Conservation (phyloP, 2,797 vertebrate species). For the Microctenopoma lineatum region DNA sequence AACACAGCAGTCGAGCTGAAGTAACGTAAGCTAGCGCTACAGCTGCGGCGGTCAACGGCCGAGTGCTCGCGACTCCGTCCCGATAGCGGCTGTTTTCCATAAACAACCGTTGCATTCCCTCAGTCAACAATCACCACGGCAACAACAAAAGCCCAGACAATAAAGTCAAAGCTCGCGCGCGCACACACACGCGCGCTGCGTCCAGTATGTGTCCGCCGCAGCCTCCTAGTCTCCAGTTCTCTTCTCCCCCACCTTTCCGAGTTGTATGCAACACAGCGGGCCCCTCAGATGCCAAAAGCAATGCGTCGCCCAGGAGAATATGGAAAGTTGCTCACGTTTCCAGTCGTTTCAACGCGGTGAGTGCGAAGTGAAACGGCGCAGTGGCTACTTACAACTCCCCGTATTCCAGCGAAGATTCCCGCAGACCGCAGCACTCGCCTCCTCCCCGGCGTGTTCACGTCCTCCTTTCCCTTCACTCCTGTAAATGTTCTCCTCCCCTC, state of each 20-base stretch:
- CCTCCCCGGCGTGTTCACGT: conserved; percentile 63
- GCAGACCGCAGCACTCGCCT: conserved; percentile 76
- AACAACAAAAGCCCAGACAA: background rate
- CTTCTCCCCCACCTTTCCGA: conserved; percentile 44
- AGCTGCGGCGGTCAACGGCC: conserved; percentile 11
- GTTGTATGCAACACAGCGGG: conserved; percentile 56
- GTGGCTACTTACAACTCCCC: background rate
- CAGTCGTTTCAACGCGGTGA: background rate
- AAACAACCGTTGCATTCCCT: background rate
- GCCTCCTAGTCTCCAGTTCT: conserved; percentile 41
- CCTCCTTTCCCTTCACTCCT: conserved; percentile 56
- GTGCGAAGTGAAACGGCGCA: too few relatives aligned
- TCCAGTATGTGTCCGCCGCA: conserved; percentile 41
- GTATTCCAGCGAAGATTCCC: conserved; percentile 22
- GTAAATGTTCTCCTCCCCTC: conserved; percentile 44
- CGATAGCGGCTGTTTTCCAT: background rate
- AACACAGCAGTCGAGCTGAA: background rate
- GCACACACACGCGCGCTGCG: conserved; percentile 6
- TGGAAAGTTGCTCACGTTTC: conserved; percentile 59
- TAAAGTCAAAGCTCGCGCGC: conserved; percentile 15
- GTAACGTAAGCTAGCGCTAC: conserved; percentile 15
- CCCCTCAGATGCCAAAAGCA: conserved; percentile 51
- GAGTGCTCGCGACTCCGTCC: conserved; percentile 18
- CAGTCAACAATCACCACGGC: background rate
- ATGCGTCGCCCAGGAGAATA: conserved; percentile 37